Percentiles rank a stretch among this genome's conserved stretches.
Evolutionary conservation across 2,113 vertebrate species (phyloP).

Genomic region (Atractosteus spatula): DNA sequence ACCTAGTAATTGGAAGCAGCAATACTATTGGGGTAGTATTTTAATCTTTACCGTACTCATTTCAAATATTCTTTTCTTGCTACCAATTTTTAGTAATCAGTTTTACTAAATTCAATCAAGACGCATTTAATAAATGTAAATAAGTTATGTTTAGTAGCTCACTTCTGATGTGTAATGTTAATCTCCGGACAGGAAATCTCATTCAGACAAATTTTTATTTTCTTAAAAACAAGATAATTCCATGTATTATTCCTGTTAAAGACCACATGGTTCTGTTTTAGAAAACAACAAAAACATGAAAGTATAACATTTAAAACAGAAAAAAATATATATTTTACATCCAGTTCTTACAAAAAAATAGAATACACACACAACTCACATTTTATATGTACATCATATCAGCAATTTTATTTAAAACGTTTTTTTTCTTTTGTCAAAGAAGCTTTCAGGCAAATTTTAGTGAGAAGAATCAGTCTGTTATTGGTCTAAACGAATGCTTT

Average conservation of each 20-base stretch:
- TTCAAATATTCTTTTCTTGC: too few species aligned
- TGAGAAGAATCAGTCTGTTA: too few species aligned
- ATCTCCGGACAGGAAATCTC: too few species aligned
- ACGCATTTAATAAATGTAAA: too few species aligned
- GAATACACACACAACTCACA: constrained; percentile 15
- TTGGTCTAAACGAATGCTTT: background rate
- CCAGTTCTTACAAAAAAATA: constrained; percentile 20
- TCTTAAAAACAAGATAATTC: background rate
- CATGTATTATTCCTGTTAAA: background rate
- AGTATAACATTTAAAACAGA: constrained; percentile 16
- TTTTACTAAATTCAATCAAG: too few species aligned
- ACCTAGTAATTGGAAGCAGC: too few species aligned
- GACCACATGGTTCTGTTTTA: background rate
- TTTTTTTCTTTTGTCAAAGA: constrained; percentile 11
- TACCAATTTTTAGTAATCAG: too few species aligned
- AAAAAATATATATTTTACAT: constrained; percentile 24
- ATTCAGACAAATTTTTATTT: background rate
- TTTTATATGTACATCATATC: constrained; percentile 14
- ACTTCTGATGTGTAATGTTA: too few species aligned
- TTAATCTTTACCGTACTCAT: too few species aligned
- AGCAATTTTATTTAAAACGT: constrained; percentile 15
- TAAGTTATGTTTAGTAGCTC: too few species aligned
- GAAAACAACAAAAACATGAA: constrained; percentile 9
- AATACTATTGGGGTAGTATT: too few species aligned
- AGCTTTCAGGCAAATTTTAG: constrained; percentile 14